These are phyloP conservation scores for Holothuria glaberrima DNA, from an alignment of 35 echinoderm and acorn worm species.

Conservation along the genomic window DNA sequence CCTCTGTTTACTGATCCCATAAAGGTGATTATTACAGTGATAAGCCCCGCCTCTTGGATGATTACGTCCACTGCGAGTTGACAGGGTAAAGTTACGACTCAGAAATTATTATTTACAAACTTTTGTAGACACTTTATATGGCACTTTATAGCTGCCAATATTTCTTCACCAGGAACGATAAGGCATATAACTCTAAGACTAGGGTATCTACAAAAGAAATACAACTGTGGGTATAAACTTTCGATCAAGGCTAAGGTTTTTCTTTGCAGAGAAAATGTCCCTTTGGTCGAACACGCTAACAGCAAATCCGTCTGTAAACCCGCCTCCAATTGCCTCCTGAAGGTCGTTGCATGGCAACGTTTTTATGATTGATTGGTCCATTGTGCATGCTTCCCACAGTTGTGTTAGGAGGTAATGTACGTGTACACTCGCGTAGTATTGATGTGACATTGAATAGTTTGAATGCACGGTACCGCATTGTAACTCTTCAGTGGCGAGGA, in stretches of 20 bases:
- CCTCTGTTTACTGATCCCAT: conserved; percentile 43
- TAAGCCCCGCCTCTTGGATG: conserved; percentile 15
- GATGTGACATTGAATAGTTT: too few species aligned
- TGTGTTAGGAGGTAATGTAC: too few species aligned
- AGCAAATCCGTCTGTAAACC: conserved; percentile 6
- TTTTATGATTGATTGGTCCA: conserved; percentile 40
- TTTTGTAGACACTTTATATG: conserved; percentile 39
- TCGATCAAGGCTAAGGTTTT: not conserved
- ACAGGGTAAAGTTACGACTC: conserved; percentile 34
- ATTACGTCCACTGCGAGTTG: conserved; percentile 32
- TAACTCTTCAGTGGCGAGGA: conserved; percentile 33
- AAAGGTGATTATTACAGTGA: conserved; percentile 38
- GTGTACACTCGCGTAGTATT: too few species aligned
- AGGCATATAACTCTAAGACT: not conserved
- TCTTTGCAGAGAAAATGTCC: not conserved
- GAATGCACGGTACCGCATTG: too few species aligned
- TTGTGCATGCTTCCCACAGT: conserved; percentile 28
- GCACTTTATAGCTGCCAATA: conserved; percentile 12
- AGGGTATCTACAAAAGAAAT: not conserved
- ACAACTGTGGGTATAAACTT: too few species aligned
- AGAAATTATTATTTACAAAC: conserved; percentile 47
- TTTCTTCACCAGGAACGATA: conserved; percentile 22
- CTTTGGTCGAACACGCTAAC: not conserved
- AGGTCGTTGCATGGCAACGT: conserved; percentile 24
- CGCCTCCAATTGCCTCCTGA: conserved; percentile 9